Evolutionary conservation across 2,888 invertebrate genomes (phyloP).

Genomic region (Lordiphosa fenestrarum): DNA sequence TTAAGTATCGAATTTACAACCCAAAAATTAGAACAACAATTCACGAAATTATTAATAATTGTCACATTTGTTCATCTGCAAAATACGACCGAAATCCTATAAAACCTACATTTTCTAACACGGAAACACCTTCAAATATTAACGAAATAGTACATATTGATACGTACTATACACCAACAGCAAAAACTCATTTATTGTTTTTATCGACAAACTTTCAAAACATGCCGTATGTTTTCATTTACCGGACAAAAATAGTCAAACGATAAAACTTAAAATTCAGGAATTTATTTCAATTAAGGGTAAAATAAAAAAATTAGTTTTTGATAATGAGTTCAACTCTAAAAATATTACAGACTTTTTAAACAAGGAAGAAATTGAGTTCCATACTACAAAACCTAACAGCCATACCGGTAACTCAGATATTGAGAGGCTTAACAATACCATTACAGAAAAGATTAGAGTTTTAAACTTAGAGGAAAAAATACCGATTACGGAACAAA

Average conservation of each 20-base stretch:
- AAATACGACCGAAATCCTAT: slow-evolving; percentile 1
- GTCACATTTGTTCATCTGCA: not conserved
- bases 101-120: not conserved
- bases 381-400: not conserved
- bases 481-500: slow-evolving; percentile 4
- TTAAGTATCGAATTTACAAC: not conserved
- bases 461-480: not conserved
- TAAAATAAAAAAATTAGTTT: not conserved
- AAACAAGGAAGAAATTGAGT: not conserved
- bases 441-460: slow-evolving; percentile 1
- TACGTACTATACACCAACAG: slow-evolving; percentile 1
- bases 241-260: slow-evolving; percentile 1
- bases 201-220: slow-evolving; percentile 2
- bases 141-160: slow-evolving; percentile 3
- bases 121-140: slow-evolving; percentile 3
- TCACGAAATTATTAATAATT: slow-evolving; percentile 5
- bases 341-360: not conserved
- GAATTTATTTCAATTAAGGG: slow-evolving; percentile 2
- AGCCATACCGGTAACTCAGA: slow-evolving; percentile 1
- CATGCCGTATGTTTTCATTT: not conserved
- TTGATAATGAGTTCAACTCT: slow-evolving; percentile 1
- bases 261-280: not conserved
- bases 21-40: slow-evolving; percentile 1
- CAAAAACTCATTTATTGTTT: slow-evolving; percentile 3
- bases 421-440: not conserved